phyloP scores from a whole-genome alignment of 30 jellyfish, hydroid and myxozoan species.

The Nemopilema nomurai region DNA sequence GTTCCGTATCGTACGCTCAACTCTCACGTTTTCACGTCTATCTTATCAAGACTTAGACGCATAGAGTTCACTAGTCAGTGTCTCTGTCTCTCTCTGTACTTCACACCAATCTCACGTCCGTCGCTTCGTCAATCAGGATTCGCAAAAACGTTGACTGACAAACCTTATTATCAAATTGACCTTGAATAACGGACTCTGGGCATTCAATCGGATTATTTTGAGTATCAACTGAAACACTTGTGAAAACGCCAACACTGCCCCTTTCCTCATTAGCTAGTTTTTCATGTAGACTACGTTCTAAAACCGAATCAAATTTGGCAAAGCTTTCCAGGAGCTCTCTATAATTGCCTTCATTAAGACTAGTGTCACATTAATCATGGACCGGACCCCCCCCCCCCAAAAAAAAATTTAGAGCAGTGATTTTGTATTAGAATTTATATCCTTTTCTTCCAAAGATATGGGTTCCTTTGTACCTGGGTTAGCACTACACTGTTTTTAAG shows the following conservation, averaged over 20 bases:
- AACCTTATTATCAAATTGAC: slow-evolving; percentile 13
- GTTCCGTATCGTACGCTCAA: no score
- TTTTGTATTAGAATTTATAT: no score
- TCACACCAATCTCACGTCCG: no score
- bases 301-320: slow-evolving; percentile 59
- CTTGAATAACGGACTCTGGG: slow-evolving; percentile 12
- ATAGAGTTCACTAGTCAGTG: no score
- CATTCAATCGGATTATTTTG: slow-evolving; percentile 20
- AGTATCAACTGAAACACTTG: slow-evolving; percentile 38
- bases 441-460: no score
- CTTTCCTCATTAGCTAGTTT: slow-evolving; percentile 24
- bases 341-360: slow-evolving; percentile 39
- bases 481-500: no score
- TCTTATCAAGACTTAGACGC: background rate
- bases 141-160: background rate
- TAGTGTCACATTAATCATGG: slow-evolving; percentile 42
- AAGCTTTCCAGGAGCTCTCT: slow-evolving; percentile 54
- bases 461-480: no score
- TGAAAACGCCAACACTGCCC: slow-evolving; percentile 16
- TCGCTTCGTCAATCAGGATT: background rate
- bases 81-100: background rate
- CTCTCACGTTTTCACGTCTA: no score
- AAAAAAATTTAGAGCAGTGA: no score
- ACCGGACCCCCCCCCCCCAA: no score
- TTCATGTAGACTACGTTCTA: slow-evolving; percentile 43